Percentiles rank a stretch among this genome's conserved stretches.
Conservation (phyloP, 2,888 invertebrate genomes). For the Beris chalybata region DNA sequence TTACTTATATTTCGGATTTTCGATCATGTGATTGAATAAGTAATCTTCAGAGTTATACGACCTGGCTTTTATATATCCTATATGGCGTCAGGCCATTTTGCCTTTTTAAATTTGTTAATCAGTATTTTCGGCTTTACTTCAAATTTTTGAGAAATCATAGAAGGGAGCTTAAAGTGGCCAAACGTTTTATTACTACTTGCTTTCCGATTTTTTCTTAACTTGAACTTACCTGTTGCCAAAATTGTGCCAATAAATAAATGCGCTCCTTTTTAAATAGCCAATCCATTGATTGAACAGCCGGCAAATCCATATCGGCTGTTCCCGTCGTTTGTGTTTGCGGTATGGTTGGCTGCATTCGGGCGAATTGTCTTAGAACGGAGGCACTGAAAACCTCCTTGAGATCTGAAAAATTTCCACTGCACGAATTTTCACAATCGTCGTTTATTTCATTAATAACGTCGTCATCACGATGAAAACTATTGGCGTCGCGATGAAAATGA, state of each 20-base stretch:
- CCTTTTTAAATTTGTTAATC: too few relatives aligned
- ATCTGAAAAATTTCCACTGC: too few relatives aligned
- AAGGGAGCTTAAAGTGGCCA: too few relatives aligned
- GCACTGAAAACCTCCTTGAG: not conserved
- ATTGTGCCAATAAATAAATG: slow-evolving; percentile 90
- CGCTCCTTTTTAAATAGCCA: slow-evolving; percentile 95
- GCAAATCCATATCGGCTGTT: slow-evolving; percentile 86
- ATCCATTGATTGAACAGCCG: slow-evolving; percentile 94
- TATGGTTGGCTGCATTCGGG: slow-evolving; percentile 78
- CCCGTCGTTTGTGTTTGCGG: slow-evolving; percentile 67
- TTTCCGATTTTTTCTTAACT: not conserved
- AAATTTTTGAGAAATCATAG: too few relatives aligned
- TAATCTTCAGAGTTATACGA: too few relatives aligned
- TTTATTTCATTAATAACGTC: slow-evolving; percentile 1
- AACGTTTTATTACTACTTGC: not conserved
- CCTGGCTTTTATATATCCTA: too few relatives aligned
- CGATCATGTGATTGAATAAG: too few relatives aligned
- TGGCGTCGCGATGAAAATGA: slow-evolving; percentile 11
- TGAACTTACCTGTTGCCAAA: slow-evolving; percentile 91
- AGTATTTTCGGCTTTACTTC: too few relatives aligned
- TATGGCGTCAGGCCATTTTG: too few relatives aligned
- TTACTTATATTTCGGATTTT: too few relatives aligned
- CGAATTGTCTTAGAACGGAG: slow-evolving; percentile 38
- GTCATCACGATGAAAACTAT: slow-evolving; percentile 3
- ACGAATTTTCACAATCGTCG: not conserved